Percentiles rank a stretch among this genome's conserved stretches.
phyloP scores from a whole-genome alignment of 2,797 vertebrate genomes.

The Lagorchestes hirsutus region DNA sequence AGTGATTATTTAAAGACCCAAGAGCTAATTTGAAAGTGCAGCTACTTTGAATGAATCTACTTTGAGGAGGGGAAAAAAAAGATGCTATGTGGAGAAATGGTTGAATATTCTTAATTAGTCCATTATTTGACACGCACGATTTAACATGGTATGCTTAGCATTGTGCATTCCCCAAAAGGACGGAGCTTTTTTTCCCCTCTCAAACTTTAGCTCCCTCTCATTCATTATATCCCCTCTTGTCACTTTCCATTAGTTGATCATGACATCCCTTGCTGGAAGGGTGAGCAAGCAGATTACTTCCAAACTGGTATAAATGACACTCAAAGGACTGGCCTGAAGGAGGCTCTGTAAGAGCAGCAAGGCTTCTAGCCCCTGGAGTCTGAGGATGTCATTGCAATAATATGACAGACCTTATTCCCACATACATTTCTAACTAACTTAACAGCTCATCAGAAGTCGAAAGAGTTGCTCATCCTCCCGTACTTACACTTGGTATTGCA shows the following conservation, averaged over 20 bases:
- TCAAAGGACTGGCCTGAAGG: conserved; percentile 85
- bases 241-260: conserved; percentile 88
- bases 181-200: conserved; percentile 82
- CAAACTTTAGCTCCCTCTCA: conserved; percentile 83
- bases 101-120: conserved; percentile 82
- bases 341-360: conserved; percentile 78
- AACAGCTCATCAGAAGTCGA: conserved; percentile 52
- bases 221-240: conserved; percentile 87
- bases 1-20: conserved; percentile 75
- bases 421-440: conserved; percentile 80
- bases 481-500: neutral
- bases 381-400: conserved; percentile 84
- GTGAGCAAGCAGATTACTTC: conserved; percentile 87
- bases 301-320: conserved; percentile 89
- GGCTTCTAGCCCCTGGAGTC: conserved; percentile 75
- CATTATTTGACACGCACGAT: conserved; percentile 82
- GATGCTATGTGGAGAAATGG: conserved; percentile 81
- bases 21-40: conserved; percentile 82
- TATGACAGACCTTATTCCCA: conserved; percentile 77
- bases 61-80: conserved; percentile 74
- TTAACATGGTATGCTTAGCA: conserved; percentile 80
- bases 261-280: conserved; percentile 89
- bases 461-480: neutral
- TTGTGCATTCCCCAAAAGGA: conserved; percentile 83
- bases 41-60: conserved; percentile 63